Evolutionary conservation across 2,888 invertebrate species (phyloP).

Genomic region (Phania funesta): DNA sequence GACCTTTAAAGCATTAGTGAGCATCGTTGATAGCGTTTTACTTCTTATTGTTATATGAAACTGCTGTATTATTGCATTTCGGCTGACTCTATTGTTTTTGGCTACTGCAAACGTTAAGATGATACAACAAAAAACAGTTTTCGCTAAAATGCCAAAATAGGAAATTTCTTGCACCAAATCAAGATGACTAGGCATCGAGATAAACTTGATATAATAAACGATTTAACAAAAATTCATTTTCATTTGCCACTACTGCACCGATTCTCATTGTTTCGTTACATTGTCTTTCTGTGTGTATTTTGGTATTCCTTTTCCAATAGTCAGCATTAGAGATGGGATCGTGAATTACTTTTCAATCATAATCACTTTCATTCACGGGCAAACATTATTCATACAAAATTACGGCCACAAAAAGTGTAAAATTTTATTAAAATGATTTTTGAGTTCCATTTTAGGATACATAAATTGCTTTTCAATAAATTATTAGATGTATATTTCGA

Average conservation of each 20-base stretch:
- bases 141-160: slow-evolving; percentile 75
- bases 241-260: slow-evolving; percentile 36
- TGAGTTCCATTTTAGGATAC: too few relatives aligned
- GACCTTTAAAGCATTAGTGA: slow-evolving; percentile 52
- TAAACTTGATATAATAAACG: slow-evolving; percentile 78
- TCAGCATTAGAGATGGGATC: too few relatives aligned
- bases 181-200: slow-evolving; percentile 79
- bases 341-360: too few relatives aligned
- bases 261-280: slow-evolving; percentile 52
- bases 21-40: slow-evolving; percentile 20
- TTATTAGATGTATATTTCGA: too few relatives aligned
- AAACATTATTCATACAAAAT: too few relatives aligned
- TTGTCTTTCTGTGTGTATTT: not conserved
- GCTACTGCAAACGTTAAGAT: slow-evolving; percentile 55
- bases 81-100: slow-evolving; percentile 36
- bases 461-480: too few relatives aligned
- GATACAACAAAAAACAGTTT: slow-evolving; percentile 49
- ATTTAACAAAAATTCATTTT: slow-evolving; percentile 71
- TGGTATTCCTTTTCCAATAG: not conserved
- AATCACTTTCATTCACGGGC: too few relatives aligned
- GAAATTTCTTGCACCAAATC: slow-evolving; percentile 78
- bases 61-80: slow-evolving; percentile 31
- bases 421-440: too few relatives aligned
- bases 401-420: too few relatives aligned
- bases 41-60: slow-evolving; percentile 23